phyloP scores from a whole-genome alignment of 2,888 invertebrate species.

The Isoperla grammatica region DNA sequence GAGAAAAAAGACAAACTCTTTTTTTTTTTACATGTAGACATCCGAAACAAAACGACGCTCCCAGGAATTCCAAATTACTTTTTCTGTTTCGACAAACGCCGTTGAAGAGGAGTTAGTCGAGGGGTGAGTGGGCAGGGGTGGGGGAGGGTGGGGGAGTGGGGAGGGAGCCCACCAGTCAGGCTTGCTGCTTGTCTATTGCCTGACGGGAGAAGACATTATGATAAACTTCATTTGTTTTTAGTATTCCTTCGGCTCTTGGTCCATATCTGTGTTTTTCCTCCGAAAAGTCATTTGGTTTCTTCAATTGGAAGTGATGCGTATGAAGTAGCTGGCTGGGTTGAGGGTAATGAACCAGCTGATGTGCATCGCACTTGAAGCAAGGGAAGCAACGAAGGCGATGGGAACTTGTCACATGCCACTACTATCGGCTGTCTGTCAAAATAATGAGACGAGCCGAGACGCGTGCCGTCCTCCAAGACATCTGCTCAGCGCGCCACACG shows the following conservation, averaged over 20 bases:
- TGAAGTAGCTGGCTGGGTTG: neutral
- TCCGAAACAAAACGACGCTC: slow-evolving; percentile 28
- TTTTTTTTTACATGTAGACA: slow-evolving; percentile 27
- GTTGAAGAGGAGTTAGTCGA: slow-evolving; percentile 6
- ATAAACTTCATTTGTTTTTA: slow-evolving; percentile 22
- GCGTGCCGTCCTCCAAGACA: too few relatives aligned
- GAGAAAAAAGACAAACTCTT: slow-evolving; percentile 11
- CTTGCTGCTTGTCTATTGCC: too few relatives aligned
- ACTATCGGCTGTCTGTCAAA: neutral
- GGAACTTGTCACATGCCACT: neutral
- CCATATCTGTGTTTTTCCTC: too few relatives aligned
- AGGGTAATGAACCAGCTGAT: neutral
- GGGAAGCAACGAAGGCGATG: neutral
- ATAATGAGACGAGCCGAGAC: neutral
- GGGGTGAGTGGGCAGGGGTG: slow-evolving; percentile 3
- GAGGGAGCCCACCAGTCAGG: neutral
- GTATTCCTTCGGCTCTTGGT: slow-evolving; percentile 5
- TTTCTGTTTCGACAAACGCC: slow-evolving; percentile 28
- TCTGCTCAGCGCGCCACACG: too few relatives aligned
- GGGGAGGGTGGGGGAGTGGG: neutral
- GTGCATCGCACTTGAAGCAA: neutral
- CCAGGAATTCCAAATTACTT: slow-evolving; percentile 30
- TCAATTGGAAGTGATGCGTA: slow-evolving; percentile 1
- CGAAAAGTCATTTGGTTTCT: too few relatives aligned
- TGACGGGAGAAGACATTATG: slow-evolving; percentile 8